phyloP scores from a whole-genome alignment of 2,888 invertebrate species.

The Oxycera nigricornis region DNA sequence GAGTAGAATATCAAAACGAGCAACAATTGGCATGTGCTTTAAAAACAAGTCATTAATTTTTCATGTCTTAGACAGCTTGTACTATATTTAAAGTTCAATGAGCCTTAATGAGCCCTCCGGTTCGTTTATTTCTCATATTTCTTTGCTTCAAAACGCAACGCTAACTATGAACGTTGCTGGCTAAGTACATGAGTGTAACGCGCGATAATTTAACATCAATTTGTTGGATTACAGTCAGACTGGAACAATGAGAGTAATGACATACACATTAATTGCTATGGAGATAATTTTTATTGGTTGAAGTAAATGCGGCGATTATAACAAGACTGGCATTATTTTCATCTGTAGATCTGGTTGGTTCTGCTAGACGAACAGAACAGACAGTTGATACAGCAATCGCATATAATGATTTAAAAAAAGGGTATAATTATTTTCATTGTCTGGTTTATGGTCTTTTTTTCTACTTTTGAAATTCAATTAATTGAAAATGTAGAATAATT shows the following conservation, averaged over 20 bases:
- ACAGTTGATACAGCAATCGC: background rate
- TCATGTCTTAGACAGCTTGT: conserved; percentile 16
- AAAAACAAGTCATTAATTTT: background rate
- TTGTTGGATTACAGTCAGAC: conserved; percentile 18
- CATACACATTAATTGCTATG: background rate
- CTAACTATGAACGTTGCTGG: background rate
- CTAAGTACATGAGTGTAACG: background rate
- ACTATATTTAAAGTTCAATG: conserved; percentile 31
- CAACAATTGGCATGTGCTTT: background rate
- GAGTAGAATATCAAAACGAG: background rate
- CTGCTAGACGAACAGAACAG: too few relatives aligned
- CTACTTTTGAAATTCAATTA: too few relatives aligned
- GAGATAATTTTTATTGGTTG: conserved; percentile 10
- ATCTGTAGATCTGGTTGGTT: too few relatives aligned
- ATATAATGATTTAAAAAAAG: too few relatives aligned
- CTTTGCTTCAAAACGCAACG: background rate
- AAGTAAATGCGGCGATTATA: conserved; percentile 27
- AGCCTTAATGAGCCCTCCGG: conserved; percentile 33
- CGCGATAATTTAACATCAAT: conserved; percentile 1
- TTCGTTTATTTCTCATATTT: conserved; percentile 19
- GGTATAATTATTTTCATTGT: too few relatives aligned
- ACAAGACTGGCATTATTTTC: too few relatives aligned
- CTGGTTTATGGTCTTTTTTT: too few relatives aligned
- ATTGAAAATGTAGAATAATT: too few relatives aligned
- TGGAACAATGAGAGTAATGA: background rate